Percentiles rank a stretch among this genome's conserved stretches.
These are phyloP conservation scores for Eleutherodactylus coqui DNA, from an alignment of 2,797 vertebrate species.

Conservation along the genomic window DNA sequence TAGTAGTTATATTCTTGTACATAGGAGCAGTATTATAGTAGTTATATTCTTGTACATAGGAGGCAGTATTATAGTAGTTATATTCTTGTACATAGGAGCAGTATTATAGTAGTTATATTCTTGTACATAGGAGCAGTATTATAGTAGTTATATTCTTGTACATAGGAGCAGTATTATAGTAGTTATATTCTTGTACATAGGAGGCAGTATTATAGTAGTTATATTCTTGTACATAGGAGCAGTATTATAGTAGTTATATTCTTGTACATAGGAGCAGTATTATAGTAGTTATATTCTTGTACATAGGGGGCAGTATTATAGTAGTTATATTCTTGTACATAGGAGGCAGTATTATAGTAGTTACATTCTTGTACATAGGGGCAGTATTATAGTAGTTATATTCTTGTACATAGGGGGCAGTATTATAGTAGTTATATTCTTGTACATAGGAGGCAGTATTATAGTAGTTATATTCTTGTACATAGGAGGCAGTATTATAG, in stretches of 20 bases:
- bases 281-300: not conserved
- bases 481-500: not conserved
- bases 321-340: not conserved
- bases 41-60: no score
- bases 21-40: not conserved
- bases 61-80: not conserved
- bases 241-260: not conserved
- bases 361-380: not conserved
- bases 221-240: no score
- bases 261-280: not conserved
- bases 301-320: not conserved
- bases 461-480: slow-evolving; percentile 8
- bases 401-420: not conserved
- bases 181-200: not conserved
- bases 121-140: no score
- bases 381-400: no score
- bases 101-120: not conserved
- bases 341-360: not conserved
- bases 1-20: not conserved
- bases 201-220: not conserved
- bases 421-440: not conserved
- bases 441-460: not conserved
- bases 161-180: no score
- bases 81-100: not conserved
- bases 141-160: no score